These are phyloP conservation scores for Cabera pusaria DNA, from an alignment of 2,888 invertebrate genomes.

Conservation along the genomic window DNA sequence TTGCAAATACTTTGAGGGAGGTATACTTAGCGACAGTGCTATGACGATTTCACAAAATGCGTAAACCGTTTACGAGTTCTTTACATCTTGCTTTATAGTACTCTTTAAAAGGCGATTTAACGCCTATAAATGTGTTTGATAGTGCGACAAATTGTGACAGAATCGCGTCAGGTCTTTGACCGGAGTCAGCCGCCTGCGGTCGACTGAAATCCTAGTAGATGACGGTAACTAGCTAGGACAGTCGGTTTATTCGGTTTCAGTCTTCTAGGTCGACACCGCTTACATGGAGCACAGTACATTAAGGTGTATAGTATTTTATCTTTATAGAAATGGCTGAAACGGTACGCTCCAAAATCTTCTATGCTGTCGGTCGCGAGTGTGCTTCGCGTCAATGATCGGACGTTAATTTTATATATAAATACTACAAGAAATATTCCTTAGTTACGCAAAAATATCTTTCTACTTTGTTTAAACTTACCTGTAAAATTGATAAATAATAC, in stretches of 20 bases:
- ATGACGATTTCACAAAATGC: constrained; percentile 58
- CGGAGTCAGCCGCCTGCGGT: constrained; percentile 61
- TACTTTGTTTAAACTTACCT: too few species aligned
- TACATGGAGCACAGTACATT: too few species aligned
- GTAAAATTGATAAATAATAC: too few species aligned
- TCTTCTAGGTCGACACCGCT: constrained; percentile 13
- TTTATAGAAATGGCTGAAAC: too few species aligned
- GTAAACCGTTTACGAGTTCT: constrained; percentile 61
- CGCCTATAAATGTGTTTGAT: constrained; percentile 68
- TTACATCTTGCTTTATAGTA: constrained; percentile 64
- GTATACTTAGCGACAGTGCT: constrained; percentile 28
- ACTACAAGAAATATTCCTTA: too few species aligned
- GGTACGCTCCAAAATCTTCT: too few species aligned
- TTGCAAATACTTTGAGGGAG: too few species aligned
- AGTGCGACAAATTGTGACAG: constrained; percentile 62
- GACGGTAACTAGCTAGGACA: constrained; percentile 37
- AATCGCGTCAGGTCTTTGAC: constrained; percentile 62
- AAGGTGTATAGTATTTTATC: too few species aligned
- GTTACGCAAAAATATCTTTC: too few species aligned
- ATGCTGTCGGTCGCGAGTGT: too few species aligned
- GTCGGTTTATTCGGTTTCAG: constrained; percentile 2
- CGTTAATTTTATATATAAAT: too few species aligned
- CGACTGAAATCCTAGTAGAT: constrained; percentile 70
- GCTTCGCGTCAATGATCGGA: too few species aligned
- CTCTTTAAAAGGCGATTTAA: constrained; percentile 64